phyloP scores from a whole-genome alignment of 2,888 invertebrate species.

The Ormyrus thymus region DNA sequence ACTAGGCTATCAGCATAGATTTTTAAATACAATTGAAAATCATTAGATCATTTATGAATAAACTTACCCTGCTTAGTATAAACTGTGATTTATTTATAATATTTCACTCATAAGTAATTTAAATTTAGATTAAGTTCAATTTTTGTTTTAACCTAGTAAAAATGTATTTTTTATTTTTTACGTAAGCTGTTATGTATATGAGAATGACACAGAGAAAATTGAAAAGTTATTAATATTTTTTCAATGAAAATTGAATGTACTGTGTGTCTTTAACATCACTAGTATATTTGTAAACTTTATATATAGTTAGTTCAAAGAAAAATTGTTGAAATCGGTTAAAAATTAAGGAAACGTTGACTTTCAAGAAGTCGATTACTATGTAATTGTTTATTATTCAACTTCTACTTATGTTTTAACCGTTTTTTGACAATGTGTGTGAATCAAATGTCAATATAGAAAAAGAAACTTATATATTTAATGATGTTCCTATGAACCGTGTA shows the following conservation, averaged over 20 bases:
- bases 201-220: no score
- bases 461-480: conserved; percentile 46
- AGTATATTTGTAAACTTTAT: not conserved
- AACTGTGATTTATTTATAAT: no score
- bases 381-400: not conserved
- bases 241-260: not conserved
- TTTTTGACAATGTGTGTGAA: conserved; percentile 27
- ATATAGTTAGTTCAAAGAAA: not conserved
- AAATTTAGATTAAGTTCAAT: no score
- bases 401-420: conserved; percentile 24
- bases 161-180: no score
- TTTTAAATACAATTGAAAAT: no score
- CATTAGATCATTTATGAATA: no score
- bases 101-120: no score
- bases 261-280: not conserved
- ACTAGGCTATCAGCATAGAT: no score
- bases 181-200: no score
- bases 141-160: no score
- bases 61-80: no score
- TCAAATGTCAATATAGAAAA: conserved; percentile 44
- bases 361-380: not conserved
- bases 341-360: not conserved
- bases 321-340: not conserved
- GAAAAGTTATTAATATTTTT: no score
- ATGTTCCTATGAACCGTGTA: conserved; percentile 48